A percentile compares a stretch with the other conserved stretches of the same genome.
These are phyloP conservation scores for Chloropsis hardwickii DNA, from an alignment of 2,113 vertebrate genomes.

Conservation along the genomic window DNA sequence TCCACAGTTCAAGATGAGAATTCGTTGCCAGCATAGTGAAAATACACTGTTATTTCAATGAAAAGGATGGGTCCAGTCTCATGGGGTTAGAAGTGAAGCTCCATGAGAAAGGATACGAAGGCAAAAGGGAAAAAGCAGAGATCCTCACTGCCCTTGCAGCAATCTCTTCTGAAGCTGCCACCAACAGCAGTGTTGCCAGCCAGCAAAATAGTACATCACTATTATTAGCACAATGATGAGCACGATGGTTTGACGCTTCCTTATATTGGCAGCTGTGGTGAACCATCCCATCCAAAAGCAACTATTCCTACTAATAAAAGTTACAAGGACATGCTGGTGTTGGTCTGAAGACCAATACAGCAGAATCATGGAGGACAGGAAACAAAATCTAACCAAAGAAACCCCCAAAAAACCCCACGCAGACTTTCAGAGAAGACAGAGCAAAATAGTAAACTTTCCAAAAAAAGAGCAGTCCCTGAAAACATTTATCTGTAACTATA, in stretches of 20 bases:
- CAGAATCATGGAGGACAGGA: neutral
- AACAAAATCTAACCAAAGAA: neutral
- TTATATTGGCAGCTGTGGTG: neutral
- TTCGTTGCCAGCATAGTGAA: neutral
- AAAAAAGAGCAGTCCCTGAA: neutral
- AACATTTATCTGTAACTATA: neutral
- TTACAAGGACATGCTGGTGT: neutral
- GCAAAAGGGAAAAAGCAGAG: neutral
- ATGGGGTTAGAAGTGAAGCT: neutral
- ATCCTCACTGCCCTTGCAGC: neutral
- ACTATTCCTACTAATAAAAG: neutral
- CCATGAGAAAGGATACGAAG: neutral
- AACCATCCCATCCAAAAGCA: neutral
- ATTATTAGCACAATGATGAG: neutral
- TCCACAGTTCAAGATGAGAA: neutral
- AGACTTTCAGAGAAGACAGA: neutral
- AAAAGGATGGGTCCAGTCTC: neutral
- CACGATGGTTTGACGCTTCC: neutral
- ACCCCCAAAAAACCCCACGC: rapidly evolving
- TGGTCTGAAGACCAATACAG: neutral
- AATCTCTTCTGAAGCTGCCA: neutral
- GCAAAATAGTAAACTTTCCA: neutral
- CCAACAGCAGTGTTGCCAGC: neutral
- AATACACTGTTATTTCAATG: neutral
- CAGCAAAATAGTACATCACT: neutral